Percentiles rank a stretch among this genome's conserved stretches.
Conservation (phyloP, 1,140 invertebrate genomes). For the Heliconius hermathena region DNA sequence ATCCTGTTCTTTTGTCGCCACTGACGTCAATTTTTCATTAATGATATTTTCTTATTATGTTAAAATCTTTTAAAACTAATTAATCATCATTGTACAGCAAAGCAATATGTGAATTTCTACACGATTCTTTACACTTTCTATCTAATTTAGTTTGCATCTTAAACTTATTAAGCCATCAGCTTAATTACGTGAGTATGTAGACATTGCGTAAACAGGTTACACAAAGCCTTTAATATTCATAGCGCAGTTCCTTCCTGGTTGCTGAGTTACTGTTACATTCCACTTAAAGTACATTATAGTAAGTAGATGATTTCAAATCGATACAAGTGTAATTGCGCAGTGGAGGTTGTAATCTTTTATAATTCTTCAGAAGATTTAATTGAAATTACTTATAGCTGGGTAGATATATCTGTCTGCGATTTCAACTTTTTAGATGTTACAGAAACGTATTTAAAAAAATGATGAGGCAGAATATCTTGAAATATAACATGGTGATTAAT, state of each 20-base stretch:
- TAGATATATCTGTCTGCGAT: background rate
- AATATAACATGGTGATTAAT: no score
- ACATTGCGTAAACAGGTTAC: constrained; percentile 36
- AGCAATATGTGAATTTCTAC: background rate
- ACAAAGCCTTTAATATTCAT: constrained; percentile 35
- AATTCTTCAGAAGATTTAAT: background rate
- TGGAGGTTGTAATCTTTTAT: background rate
- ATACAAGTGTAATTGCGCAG: background rate
- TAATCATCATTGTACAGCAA: background rate
- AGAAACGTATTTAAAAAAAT: no score
- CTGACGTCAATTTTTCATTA: background rate
- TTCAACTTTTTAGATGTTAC: no score
- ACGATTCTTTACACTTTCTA: background rate
- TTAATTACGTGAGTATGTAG: background rate
- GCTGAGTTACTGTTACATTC: constrained; percentile 30
- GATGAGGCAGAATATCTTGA: no score
- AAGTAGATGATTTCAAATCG: background rate
- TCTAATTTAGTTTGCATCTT: background rate
- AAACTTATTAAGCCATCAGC: background rate
- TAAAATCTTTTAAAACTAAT: background rate
- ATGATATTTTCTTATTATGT: background rate
- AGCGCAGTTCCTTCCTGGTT: constrained; percentile 39
- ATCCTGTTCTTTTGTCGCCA: background rate
- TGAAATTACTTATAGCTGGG: background rate
- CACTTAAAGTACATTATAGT: background rate